A percentile compares a stretch with the other conserved stretches of the same genome.
These are phyloP conservation scores for Zhuqinia jingwanae DNA, from an alignment of 2,888 invertebrate genomes.

Conservation along the genomic window DNA sequence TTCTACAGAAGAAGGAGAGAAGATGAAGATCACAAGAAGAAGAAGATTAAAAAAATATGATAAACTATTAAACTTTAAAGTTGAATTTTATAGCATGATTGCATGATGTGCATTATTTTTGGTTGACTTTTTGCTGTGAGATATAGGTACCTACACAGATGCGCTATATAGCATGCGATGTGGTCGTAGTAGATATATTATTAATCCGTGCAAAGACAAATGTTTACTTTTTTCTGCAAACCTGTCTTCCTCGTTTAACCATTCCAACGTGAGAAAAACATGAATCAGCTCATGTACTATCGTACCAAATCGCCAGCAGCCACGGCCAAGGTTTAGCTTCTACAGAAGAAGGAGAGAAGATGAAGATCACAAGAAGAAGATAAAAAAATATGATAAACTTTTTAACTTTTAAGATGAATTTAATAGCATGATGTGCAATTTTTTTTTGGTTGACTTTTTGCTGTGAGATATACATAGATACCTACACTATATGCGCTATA, in stretches of 20 bases:
- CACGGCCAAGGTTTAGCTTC: conserved; percentile 73
- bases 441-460: conserved; percentile 17
- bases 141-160: too few relatives aligned
- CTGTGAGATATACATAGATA: too few relatives aligned
- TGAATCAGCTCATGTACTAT: conserved; percentile 74
- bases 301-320: conserved; percentile 72
- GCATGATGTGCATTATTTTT: conserved; percentile 36
- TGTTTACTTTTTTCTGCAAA: conserved; percentile 62
- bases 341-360: too few relatives aligned
- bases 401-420: conserved; percentile 1
- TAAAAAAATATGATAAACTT: conserved; percentile 9
- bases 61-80: conserved; percentile 1
- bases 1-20: conserved; percentile 43
- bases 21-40: neutral
- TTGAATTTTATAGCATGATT: neutral
- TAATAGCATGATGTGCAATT: conserved; percentile 6
- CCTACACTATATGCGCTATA: neutral
- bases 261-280: conserved; percentile 73
- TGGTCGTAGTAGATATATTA: too few relatives aligned
- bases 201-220: conserved; percentile 3
- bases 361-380: neutral
- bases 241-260: conserved; percentile 74
- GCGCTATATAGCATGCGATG: neutral
- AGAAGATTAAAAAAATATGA: conserved; percentile 8
- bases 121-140: neutral